Conservation (phyloP, 2,797 vertebrate genomes). For the Hirundo rustica region DNA sequence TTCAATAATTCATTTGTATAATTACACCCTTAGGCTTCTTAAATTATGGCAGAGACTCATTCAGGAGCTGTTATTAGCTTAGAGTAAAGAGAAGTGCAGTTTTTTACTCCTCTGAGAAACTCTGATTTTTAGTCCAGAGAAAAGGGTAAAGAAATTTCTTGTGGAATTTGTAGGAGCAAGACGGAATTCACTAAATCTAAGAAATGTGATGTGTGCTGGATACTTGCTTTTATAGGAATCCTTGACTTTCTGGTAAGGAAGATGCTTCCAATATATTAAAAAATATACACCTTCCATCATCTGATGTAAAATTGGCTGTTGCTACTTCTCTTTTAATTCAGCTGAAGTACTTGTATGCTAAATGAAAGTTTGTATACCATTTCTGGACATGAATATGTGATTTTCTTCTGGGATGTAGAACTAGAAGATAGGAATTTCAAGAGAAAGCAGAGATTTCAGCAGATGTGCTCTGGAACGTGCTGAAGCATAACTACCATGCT, state of each 20-base stretch:
- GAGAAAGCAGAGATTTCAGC: background rate
- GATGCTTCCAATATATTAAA: background rate
- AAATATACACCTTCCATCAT: accelerated
- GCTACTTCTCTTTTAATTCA: background rate
- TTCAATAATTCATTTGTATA: constrained; percentile 35
- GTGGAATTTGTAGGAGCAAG: background rate
- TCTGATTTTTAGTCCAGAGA: background rate
- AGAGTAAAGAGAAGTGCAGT: background rate
- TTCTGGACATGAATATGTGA: background rate
- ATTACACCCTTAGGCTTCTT: constrained; percentile 15
- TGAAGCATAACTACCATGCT: background rate
- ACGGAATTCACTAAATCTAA: background rate
- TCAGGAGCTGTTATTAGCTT: constrained; percentile 1
- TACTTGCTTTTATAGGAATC: background rate
- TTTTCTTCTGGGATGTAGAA: background rate
- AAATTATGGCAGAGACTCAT: background rate
- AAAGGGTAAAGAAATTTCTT: background rate
- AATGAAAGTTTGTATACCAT: background rate
- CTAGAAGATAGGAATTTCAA: background rate
- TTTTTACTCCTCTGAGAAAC: background rate
- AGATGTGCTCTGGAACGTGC: background rate
- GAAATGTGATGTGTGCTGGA: accelerated
- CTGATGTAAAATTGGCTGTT: background rate
- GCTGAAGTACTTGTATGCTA: background rate
- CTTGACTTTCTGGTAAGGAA: background rate